Base-by-base conservation (phyloP, 2,888 invertebrate genomes). In the Sycophila texana region DNA sequence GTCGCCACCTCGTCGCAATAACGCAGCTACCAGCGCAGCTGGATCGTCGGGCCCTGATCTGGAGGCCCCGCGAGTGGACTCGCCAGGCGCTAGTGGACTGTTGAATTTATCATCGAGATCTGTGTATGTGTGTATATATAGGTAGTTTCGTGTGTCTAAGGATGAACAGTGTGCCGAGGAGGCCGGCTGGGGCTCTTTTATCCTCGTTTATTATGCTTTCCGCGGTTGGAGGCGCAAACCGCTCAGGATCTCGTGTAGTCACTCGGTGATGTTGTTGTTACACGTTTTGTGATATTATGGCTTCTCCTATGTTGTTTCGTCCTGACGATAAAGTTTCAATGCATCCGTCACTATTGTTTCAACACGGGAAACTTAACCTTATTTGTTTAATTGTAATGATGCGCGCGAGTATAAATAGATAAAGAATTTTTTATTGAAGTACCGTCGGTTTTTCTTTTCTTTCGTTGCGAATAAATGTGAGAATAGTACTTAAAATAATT, bases 1-100 rank as follows among this genome's bases (percentile, higher is more conserved):
- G 85, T 86, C 22, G 85, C 86, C 60, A 87, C 89, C 65, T 86
- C 89, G 76, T 86, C 89, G 82, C 89, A 90, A 89, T 90, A 89
- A 87, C 89, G 87, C 85, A 63, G 22, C 26, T 51, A 20, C 20
- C 16, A 26, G 18, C 47, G 68, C n/a, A 16, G 30, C 22, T 5
- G 47, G n/a, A 18, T 67, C 53, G 10, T 13, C 12, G 7, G 55
- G 18, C 13, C 18, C 49, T 49, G 16, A 39, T 47, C 68, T 39
- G 68, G n/a, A 16, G 49, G 18, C 49, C 22, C 39, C 16, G 30
- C 4, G 2, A 30, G 16, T 61, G 10, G 63, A n/a, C 18, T 13
- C 10, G 39, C 39, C 39, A 39, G 39, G 39, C 18, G 26, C 22
- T 16, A 16, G 53, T 51, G 51, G 67, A 74, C 67, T 58, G 57